Conservation (phyloP, 2,113 vertebrate genomes). For the Poeciliopsis occidentalis region DNA sequence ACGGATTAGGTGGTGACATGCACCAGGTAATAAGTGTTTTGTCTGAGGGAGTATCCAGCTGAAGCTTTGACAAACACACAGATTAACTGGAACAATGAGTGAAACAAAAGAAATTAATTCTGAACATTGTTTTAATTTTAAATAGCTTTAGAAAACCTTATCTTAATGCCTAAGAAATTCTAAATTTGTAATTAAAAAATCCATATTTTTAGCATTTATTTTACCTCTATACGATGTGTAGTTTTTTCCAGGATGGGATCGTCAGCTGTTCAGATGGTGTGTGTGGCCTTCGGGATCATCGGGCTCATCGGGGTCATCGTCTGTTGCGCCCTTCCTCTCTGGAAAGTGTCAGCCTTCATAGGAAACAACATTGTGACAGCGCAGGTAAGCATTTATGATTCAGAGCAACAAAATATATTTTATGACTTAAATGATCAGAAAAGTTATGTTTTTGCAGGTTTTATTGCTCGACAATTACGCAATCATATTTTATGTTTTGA, state of each 20-base stretch:
- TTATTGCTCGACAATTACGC: too few relatives aligned
- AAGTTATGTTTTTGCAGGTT: too few relatives aligned
- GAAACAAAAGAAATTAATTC: not conserved
- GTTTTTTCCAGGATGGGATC: conserved; percentile 74
- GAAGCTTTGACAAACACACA: not conserved
- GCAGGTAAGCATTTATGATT: conserved; percentile 65
- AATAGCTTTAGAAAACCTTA: not conserved
- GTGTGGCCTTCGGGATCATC: conserved; percentile 73
- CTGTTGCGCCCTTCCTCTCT: conserved; percentile 74
- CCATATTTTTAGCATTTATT: not conserved
- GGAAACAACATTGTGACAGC: conserved; percentile 80
- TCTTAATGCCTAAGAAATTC: not conserved
- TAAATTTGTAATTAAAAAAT: too few relatives aligned
- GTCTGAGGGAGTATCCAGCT: conserved; percentile 7
- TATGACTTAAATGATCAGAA: too few relatives aligned
- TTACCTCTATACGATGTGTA: too few relatives aligned
- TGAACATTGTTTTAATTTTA: not conserved
- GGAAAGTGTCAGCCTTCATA: conserved; percentile 76
- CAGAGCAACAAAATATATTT: too few relatives aligned
- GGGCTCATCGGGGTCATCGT: conserved; percentile 77
- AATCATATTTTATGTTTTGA: too few relatives aligned
- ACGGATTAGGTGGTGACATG: conserved; percentile 50
- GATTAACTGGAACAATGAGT: not conserved
- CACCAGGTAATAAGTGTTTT: conserved; percentile 10
- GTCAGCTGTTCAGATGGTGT: conserved; percentile 73